Percentiles rank a stretch among this genome's conserved stretches.
Conservation (phyloP, 2,888 invertebrate genomes). For the Pomacea canaliculata region DNA sequence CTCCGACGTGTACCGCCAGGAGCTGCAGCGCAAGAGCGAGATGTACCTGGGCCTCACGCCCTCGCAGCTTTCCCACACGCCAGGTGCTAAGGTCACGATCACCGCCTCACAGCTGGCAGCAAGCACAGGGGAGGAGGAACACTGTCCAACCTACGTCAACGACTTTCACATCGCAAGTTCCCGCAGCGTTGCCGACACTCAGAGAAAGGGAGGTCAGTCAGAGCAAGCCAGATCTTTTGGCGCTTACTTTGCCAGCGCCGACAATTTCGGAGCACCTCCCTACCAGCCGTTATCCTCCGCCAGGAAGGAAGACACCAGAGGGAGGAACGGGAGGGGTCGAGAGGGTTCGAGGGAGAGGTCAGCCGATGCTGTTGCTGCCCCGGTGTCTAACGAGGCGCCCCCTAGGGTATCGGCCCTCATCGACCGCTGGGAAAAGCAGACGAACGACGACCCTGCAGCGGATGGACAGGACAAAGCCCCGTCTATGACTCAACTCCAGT, state of each 20-base stretch:
- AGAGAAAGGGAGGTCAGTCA: background rate
- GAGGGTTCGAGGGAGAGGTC: background rate
- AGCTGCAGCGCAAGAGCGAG: slow-evolving; percentile 40
- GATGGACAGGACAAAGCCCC: slow-evolving; percentile 40
- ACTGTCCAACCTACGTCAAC: background rate
- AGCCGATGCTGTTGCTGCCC: background rate
- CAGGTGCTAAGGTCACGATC: background rate
- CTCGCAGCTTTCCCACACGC: background rate
- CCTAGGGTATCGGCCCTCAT: slow-evolving; percentile 47
- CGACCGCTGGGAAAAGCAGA: slow-evolving; percentile 51
- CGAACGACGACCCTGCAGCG: slow-evolving; percentile 28
- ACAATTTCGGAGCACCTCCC: background rate
- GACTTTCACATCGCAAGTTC: slow-evolving; percentile 28
- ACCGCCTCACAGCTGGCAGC: background rate
- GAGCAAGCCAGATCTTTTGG: background rate
- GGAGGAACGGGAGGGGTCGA: background rate
- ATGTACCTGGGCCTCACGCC: slow-evolving; percentile 27
- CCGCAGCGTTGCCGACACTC: slow-evolving; percentile 25
- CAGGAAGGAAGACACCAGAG: background rate
- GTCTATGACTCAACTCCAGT: slow-evolving; percentile 56
- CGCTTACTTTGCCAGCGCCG: background rate
- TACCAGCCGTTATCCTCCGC: background rate
- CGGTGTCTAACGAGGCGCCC: background rate
- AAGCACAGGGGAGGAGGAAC: background rate
- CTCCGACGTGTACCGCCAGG: slow-evolving; percentile 33